Evolutionary conservation across 2,113 vertebrate genomes (phyloP).

Genomic region (Trogon surrucura): DNA sequence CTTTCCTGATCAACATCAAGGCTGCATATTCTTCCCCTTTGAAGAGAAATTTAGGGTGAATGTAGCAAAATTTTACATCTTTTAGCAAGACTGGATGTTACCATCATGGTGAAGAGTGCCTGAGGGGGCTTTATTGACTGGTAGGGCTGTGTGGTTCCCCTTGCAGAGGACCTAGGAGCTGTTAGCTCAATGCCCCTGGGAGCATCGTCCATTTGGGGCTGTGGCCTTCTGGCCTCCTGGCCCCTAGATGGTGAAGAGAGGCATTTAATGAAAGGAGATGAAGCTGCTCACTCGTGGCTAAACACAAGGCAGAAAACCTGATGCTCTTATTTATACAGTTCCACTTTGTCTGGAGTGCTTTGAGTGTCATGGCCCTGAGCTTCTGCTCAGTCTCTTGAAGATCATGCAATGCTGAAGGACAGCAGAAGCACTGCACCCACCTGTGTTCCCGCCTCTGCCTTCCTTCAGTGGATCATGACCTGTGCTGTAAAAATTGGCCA

Average conservation of each 20-base stretch:
- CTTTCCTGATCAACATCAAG: background rate
- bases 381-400: background rate
- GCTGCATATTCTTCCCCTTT: background rate
- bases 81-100: background rate
- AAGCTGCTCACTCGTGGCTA: background rate
- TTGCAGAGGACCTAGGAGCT: background rate
- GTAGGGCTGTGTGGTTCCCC: background rate
- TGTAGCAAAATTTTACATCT: background rate
- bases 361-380: background rate
- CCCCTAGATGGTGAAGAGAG: background rate
- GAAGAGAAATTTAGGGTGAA: background rate
- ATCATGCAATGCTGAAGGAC: background rate
- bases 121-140: background rate
- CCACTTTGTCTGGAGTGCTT: background rate
- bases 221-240: background rate
- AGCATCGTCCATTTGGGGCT: background rate
- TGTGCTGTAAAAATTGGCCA: accelerated
- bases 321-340: background rate
- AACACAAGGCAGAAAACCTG: background rate
- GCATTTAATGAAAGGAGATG: background rate
- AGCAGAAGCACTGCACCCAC: accelerated
- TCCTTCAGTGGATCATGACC: background rate
- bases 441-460: background rate
- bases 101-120: background rate
- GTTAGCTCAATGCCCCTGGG: background rate